Evolutionary conservation across 2,797 vertebrate species (phyloP).

Genomic region (Aplochiton taeniatus): DNA sequence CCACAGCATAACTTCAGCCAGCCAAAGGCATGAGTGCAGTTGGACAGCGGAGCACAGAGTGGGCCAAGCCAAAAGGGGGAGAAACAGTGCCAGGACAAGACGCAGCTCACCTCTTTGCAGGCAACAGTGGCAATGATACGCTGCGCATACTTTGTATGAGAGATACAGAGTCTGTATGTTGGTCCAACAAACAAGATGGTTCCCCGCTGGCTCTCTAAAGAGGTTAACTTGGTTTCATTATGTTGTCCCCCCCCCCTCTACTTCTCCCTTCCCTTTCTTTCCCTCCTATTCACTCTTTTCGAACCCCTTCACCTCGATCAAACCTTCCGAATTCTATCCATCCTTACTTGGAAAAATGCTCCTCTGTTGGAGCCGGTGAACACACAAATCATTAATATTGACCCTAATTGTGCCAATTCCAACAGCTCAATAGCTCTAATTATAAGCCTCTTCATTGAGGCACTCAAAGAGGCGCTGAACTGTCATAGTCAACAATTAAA

Average conservation of each 20-base stretch:
- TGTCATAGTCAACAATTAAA: slow-evolving; percentile 80
- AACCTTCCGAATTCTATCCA: slow-evolving; percentile 58
- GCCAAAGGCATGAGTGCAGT: slow-evolving; percentile 36
- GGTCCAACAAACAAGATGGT: slow-evolving; percentile 24
- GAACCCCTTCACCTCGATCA: not conserved
- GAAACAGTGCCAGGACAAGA: slow-evolving; percentile 18
- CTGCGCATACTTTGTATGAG: not conserved
- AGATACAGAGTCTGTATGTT: slow-evolving; percentile 9
- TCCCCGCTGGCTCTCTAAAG: slow-evolving; percentile 7
- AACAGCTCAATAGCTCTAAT: slow-evolving; percentile 88
- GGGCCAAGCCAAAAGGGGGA: slow-evolving; percentile 12
- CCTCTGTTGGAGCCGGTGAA: slow-evolving; percentile 78
- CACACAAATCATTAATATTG: slow-evolving; percentile 83
- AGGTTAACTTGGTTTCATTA: slow-evolving; percentile 4
- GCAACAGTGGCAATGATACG: slow-evolving; percentile 40
- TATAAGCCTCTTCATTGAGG: slow-evolving; percentile 81
- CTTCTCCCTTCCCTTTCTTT: slow-evolving; percentile 6
- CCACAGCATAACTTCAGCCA: slow-evolving; percentile 49
- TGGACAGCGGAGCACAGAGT: not conserved
- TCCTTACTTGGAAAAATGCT: slow-evolving; percentile 65
- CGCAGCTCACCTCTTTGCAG: slow-evolving; percentile 20
- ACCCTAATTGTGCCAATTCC: slow-evolving; percentile 89
- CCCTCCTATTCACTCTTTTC: slow-evolving; percentile 3
- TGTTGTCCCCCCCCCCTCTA: not conserved
- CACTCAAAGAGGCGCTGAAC: slow-evolving; percentile 79